A percentile compares a stretch with the other conserved stretches of the same genome.
Evolutionary conservation across 2,113 vertebrate species (phyloP).

Genomic region (Oreochromis tanganicae): DNA sequence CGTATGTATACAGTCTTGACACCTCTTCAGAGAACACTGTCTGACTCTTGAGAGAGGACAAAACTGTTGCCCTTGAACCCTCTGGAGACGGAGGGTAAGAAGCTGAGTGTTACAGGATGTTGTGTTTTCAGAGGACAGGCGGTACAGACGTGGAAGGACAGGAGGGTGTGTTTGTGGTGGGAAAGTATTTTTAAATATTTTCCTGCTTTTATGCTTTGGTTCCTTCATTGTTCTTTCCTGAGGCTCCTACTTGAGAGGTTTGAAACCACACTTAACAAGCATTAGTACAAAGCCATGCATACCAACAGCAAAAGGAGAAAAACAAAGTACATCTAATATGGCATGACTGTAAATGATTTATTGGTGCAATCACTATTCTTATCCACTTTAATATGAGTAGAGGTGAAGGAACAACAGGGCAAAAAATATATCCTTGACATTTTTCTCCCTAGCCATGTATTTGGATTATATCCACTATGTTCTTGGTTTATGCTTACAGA

Average conservation of each 20-base stretch:
- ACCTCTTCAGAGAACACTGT: neutral
- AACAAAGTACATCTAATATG: neutral
- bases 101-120: slow-evolving; percentile 40
- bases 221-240: neutral
- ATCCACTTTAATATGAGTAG: neutral
- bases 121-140: slow-evolving; percentile 28
- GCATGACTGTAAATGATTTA: neutral
- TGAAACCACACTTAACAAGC: neutral
- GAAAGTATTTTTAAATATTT: neutral
- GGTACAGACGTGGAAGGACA: neutral
- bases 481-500: neutral
- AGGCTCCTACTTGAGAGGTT: neutral
- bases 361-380: neutral
- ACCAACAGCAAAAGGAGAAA: neutral
- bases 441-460: neutral
- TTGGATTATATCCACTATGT: neutral
- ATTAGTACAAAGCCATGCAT: neutral
- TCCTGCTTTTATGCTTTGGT: neutral
- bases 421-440: neutral
- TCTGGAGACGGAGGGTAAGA: slow-evolving; percentile 26
- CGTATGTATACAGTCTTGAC: neutral
- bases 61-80: slow-evolving; percentile 43
- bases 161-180: neutral
- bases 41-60: slow-evolving; percentile 42
- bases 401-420: neutral